phyloP scores from a whole-genome alignment of 2,113 vertebrate genomes.

The Chionomys nivalis region DNA sequence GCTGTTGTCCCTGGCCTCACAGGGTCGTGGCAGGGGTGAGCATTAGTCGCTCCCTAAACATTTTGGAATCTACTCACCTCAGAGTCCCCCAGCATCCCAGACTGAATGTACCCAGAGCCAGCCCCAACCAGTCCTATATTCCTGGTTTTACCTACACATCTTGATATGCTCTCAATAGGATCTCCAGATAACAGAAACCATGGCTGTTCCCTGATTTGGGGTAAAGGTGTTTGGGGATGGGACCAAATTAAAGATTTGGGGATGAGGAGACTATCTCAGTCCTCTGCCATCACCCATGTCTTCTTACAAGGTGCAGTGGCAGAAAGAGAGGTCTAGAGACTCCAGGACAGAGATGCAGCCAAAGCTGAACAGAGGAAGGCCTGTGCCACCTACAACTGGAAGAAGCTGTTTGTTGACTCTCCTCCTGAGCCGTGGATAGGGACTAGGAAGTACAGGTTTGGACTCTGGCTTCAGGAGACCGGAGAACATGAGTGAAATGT shows the following conservation, averaged over 20 bases:
- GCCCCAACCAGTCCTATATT: rapidly evolving
- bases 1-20: rapidly evolving
- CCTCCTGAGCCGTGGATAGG: neutral
- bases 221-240: rapidly evolving
- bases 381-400: neutral
- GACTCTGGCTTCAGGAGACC: neutral
- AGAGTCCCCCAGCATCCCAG: neutral
- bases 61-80: too few species aligned
- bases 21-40: rapidly evolving
- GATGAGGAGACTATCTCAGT: rapidly evolving
- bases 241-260: neutral
- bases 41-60: rapidly evolving
- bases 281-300: rapidly evolving
- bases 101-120: too few species aligned
- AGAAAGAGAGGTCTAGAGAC: neutral
- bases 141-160: rapidly evolving
- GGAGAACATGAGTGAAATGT: rapidly evolving
- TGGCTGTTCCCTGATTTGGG: neutral
- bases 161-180: rapidly evolving
- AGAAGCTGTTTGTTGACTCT: neutral
- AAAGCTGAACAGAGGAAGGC: neutral
- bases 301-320: neutral
- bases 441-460: neutral
- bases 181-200: rapidly evolving
- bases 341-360: neutral